Evolutionary conservation across 2,797 vertebrate species (phyloP), one percentile per base, ranked within the genome.

Genomic region (Echiichthys vipera): DNA sequence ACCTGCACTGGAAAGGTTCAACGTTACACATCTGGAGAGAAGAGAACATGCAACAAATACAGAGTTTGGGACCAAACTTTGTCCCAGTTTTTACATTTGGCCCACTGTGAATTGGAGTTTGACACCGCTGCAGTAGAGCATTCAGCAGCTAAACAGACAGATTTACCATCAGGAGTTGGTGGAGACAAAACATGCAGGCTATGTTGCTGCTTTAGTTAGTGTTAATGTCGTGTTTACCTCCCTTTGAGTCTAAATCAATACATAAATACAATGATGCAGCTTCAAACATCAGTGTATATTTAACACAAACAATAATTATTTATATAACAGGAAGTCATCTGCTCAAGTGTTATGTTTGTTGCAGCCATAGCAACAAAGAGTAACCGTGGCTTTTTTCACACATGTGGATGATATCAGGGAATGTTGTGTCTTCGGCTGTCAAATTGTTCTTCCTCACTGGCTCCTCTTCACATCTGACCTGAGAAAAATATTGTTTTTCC

Each of bases 401-500:
- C 22, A 8, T 1, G 11, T 12, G 1, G 32, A 47, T 20, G 20
- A 40, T 42, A 22, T 29, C 39, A 18, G 25, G 36, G 43, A 25
- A 55, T 17, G 36, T 20, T 42, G 15, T 3, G 6, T 39, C 54
- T 20, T 25, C 14, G 45, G 68, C n/a, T 43, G 45, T 30, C 3
- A 8, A 47, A 15, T 34, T 36, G 17, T 25, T 10, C 46, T 49
- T 47, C 15, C 18, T 51, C 46, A 42, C 66, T 12, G 43, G 2
- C 27, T 65, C n/a, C 10, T 65, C 10, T 11, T 46, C 51, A 46
- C 2, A 4, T 53, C 30, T 58, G 49, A 66, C 30, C 25, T 50
- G 58, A 73, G 65, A 71, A 45, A 32, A 20, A 18, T 56, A 40
- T 25, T 49, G 51, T n/a, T n/a, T n/a, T n/a, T n/a, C n/a, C 29